A percentile compares a stretch with the other conserved stretches of the same genome.
Evolutionary conservation across 2,113 vertebrate species (phyloP).

Genomic region (Scalopus aquaticus): DNA sequence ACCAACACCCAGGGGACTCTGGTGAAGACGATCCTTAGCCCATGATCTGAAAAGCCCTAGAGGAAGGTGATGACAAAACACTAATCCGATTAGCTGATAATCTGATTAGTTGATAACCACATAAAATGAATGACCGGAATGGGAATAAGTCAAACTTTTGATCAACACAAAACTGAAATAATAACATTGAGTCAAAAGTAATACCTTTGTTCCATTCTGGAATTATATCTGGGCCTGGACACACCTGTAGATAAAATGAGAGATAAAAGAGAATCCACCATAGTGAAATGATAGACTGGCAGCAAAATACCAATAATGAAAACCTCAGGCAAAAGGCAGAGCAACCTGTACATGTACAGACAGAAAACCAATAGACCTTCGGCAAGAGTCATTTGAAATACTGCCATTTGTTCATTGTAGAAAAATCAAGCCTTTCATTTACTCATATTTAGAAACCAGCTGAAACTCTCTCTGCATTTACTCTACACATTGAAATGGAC

Average conservation of each 20-base stretch:
- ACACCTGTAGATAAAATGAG: not conserved
- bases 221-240: not conserved
- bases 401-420: not conserved
- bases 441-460: conserved; percentile 16
- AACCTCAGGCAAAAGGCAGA: not conserved
- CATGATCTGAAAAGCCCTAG: not conserved
- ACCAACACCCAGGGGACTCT: not conserved
- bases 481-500: conserved; percentile 23
- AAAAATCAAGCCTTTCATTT: conserved; percentile 33
- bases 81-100: not conserved
- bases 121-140: not conserved
- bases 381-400: not conserved
- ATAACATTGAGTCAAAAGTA: not conserved
- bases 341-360: not conserved
- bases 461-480: conserved; percentile 1
- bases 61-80: not conserved
- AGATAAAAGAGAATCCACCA: not conserved
- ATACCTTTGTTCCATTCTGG: not conserved
- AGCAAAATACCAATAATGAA: not conserved
- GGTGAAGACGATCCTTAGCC: too few relatives aligned
- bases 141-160: not conserved
- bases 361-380: not conserved
- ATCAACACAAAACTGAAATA: not conserved
- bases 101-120: not conserved
- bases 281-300: not conserved